phyloP scores from a whole-genome alignment of 1,140 invertebrate genomes.

The Luehdorfia chinensis region DNA sequence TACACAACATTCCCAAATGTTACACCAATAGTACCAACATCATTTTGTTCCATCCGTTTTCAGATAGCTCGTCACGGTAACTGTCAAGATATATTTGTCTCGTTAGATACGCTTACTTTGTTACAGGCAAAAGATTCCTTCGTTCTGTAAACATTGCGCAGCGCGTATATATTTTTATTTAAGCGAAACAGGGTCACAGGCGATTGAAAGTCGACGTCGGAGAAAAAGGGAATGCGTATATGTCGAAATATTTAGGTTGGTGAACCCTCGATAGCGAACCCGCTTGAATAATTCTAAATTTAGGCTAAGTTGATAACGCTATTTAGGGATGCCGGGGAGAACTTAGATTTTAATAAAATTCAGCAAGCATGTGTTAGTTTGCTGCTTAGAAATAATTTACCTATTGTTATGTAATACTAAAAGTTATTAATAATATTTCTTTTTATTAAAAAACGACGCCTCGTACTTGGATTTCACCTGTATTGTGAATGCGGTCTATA shows the following conservation, averaged over 20 bases:
- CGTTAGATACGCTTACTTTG: slow-evolving; percentile 3
- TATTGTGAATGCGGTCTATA: too few species aligned
- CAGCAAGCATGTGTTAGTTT: too few species aligned
- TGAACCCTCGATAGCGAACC: neutral
- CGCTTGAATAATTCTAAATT: neutral
- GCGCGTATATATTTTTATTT: slow-evolving; percentile 7
- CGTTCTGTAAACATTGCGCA: slow-evolving; percentile 5
- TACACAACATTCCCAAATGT: too few species aligned
- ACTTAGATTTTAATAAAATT: too few species aligned
- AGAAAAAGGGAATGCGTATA: neutral
- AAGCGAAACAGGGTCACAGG: neutral
- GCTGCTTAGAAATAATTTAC: too few species aligned
- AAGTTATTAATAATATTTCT: too few species aligned
- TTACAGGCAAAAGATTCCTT: slow-evolving; percentile 3
- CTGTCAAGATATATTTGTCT: neutral
- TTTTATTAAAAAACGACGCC: too few species aligned
- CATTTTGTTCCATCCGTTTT: slow-evolving; percentile 4
- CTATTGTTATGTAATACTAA: too few species aligned
- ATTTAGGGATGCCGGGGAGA: neutral
- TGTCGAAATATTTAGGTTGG: neutral
- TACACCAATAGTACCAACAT: too few species aligned
- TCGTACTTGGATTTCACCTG: too few species aligned
- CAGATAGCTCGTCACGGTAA: neutral
- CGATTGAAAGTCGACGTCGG: slow-evolving; percentile 4
- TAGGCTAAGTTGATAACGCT: neutral